phyloP scores from a whole-genome alignment of 2,797 vertebrate species.

The Acipenser oxyrinchus region DNA sequence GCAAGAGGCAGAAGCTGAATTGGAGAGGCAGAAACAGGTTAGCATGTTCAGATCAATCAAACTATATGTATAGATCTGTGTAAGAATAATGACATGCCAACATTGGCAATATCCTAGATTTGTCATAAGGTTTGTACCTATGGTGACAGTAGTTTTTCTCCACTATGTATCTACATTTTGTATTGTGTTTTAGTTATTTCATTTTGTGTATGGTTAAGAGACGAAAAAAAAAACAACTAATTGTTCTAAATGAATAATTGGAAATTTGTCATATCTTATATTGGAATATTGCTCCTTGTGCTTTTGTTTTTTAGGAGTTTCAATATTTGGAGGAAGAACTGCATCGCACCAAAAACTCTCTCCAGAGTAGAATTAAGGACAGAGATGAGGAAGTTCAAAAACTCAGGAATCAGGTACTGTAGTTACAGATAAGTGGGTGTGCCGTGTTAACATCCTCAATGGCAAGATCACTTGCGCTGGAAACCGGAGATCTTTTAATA shows the following conservation, averaged over 20 bases:
- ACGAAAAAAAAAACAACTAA: too few species aligned
- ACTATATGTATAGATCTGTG: too few species aligned
- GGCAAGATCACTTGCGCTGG: too few species aligned
- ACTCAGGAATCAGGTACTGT: conserved; percentile 87
- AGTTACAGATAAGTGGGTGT: neutral
- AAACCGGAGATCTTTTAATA: neutral
- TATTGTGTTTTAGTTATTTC: too few species aligned
- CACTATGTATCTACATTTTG: too few species aligned
- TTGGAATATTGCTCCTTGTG: neutral
- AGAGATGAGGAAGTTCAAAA: conserved; percentile 96
- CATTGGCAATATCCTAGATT: too few species aligned
- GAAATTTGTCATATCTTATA: neutral
- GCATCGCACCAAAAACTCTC: conserved; percentile 73
- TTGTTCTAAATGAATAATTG: too few species aligned
- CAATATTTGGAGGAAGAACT: conserved; percentile 86
- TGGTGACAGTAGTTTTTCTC: too few species aligned
- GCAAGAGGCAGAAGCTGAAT: conserved; percentile 80
- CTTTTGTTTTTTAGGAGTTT: conserved; percentile 63
- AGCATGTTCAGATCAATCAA: conserved; percentile 19
- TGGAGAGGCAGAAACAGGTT: conserved; percentile 88
- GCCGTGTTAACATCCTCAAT: too few species aligned
- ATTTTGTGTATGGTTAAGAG: too few species aligned
- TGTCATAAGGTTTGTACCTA: too few species aligned
- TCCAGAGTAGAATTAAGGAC: conserved; percentile 90
- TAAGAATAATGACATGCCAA: too few species aligned